These are phyloP conservation scores for Cheilosia soror DNA, from an alignment of 2,888 invertebrate genomes.

Conservation along the genomic window DNA sequence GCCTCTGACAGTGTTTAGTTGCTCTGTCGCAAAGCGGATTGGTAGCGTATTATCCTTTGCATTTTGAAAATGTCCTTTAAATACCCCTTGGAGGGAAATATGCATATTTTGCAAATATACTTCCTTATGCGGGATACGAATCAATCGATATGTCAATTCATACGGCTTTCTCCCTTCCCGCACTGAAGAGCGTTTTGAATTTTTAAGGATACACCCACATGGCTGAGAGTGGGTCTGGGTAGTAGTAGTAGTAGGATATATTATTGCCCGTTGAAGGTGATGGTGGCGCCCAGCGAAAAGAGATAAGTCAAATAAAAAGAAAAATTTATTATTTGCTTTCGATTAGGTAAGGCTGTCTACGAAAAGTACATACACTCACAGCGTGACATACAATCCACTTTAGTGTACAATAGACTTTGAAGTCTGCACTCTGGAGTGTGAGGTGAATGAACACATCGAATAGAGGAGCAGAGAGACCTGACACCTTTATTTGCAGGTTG, in stretches of 20 bases:
- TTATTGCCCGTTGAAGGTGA: background rate
- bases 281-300: conserved; percentile 59
- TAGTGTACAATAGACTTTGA: conserved; percentile 57
- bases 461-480: conserved; percentile 13
- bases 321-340: conserved; percentile 70
- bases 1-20: conserved; percentile 2
- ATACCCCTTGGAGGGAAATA: conserved; percentile 57
- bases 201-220: conserved; percentile 9
- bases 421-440: conserved; percentile 13
- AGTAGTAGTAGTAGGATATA: too few species aligned
- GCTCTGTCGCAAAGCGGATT: conserved; percentile 8
- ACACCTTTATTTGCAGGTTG: conserved; percentile 37
- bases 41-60: conserved; percentile 17
- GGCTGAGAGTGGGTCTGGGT: background rate
- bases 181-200: conserved; percentile 18
- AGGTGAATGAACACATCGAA: conserved; percentile 66
- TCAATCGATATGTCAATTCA: conserved; percentile 58
- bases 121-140: conserved; percentile 64
- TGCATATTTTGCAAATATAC: conserved; percentile 73
- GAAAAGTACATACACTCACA: conserved; percentile 6
- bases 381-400: conserved; percentile 46
- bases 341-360: conserved; percentile 50
- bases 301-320: conserved; percentile 67
- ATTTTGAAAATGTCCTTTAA: conserved; percentile 51
- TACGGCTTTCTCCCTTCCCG: conserved; percentile 1